Percentiles rank a stretch among this genome's conserved stretches.
phyloP scores from a whole-genome alignment of 2,888 invertebrate species.

The Megastigmus dorsalis region DNA sequence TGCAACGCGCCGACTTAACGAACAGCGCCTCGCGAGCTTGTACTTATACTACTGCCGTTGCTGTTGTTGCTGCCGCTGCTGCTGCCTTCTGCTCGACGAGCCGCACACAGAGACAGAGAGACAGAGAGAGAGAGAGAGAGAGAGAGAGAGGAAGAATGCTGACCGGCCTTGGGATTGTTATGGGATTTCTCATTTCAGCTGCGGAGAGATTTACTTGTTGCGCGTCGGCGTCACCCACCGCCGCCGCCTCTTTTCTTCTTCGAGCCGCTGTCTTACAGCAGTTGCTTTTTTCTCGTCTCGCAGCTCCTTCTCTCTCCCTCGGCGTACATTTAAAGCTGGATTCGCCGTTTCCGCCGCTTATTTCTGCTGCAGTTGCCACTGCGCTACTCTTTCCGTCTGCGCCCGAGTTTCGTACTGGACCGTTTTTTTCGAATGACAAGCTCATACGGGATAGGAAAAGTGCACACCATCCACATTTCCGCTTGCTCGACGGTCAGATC shows the following conservation, averaged over 20 bases:
- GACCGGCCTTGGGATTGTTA: slow-evolving; percentile 51
- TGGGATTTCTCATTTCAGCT: slow-evolving; percentile 52
- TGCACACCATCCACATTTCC: no score
- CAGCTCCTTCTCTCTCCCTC: slow-evolving; percentile 46
- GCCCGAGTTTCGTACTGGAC: slow-evolving; percentile 8
- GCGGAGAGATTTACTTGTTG: slow-evolving; percentile 48
- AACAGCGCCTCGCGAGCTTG: slow-evolving; percentile 18
- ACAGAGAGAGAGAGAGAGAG: neutral
- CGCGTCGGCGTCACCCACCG: no score
- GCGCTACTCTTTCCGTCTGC: neutral
- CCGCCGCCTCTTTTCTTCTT: neutral
- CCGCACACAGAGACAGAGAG: neutral
- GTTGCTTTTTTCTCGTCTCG: slow-evolving; percentile 30
- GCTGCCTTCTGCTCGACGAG: no score
- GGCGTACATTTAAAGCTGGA: no score
- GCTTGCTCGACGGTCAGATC: no score
- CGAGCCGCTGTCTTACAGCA: neutral
- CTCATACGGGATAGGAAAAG: no score
- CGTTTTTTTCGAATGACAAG: no score
- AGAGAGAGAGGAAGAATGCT: slow-evolving; percentile 7
- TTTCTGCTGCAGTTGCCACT: no score
- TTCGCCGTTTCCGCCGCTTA: slow-evolving; percentile 28
- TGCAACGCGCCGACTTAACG: slow-evolving; percentile 43
- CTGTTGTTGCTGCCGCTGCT: no score
- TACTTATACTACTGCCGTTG: neutral